A percentile compares a stretch with the other conserved stretches of the same genome.
Conservation (phyloP, 2,113 vertebrate genomes). For the Ranitomeya variabilis region DNA sequence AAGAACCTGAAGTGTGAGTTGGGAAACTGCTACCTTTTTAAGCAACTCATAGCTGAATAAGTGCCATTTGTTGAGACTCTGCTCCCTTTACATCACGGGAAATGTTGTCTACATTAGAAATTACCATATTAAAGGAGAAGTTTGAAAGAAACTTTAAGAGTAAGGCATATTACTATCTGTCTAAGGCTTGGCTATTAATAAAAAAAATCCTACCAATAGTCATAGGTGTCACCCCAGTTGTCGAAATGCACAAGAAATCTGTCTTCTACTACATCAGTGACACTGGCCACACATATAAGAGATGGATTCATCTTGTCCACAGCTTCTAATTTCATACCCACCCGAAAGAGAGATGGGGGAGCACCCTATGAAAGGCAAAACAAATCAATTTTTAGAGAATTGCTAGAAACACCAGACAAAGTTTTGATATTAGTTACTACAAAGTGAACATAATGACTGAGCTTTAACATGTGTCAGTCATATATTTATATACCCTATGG, state of each 20-base stretch:
- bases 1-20: too few relatives aligned
- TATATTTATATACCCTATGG: background rate
- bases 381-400: background rate
- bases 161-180: background rate
- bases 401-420: background rate
- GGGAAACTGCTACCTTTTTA: too few relatives aligned
- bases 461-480: background rate
- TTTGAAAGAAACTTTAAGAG: too few relatives aligned
- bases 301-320: constrained; percentile 98
- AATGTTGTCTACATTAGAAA: too few relatives aligned
- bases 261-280: constrained; percentile 89
- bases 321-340: constrained; percentile 95
- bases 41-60: too few relatives aligned
- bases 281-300: constrained; percentile 94
- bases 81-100: too few relatives aligned
- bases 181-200: background rate
- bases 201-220: constrained; percentile 86
- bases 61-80: too few relatives aligned
- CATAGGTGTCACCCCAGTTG: constrained; percentile 98
- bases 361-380: constrained; percentile 70
- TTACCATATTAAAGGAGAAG: too few relatives aligned
- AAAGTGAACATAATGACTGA: background rate
- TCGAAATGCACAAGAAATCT: constrained; percentile 98
- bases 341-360: constrained; percentile 82
- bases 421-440: background rate